These are phyloP conservation scores for Apoderus coryli DNA, from an alignment of 2,888 invertebrate genomes.

Conservation along the genomic window DNA sequence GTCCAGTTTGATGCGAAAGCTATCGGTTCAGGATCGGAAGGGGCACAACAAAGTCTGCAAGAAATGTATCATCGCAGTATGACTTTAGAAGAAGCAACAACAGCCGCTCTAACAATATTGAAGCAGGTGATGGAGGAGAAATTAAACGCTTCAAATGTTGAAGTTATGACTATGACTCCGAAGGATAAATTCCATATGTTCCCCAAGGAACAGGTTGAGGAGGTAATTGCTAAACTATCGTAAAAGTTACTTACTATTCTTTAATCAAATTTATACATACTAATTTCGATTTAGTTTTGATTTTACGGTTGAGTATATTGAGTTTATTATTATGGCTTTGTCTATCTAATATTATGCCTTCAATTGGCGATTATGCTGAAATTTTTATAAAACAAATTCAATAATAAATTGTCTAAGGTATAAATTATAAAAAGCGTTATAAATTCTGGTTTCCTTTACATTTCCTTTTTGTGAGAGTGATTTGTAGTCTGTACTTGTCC, in stretches of 20 bases:
- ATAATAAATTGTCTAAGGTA: no score
- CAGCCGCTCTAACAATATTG: constrained; percentile 78
- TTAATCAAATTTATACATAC: no score
- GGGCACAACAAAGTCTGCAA: constrained; percentile 87
- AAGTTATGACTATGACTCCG: constrained; percentile 89
- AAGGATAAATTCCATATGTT: constrained; percentile 78
- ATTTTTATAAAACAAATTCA: not conserved
- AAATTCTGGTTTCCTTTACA: no score
- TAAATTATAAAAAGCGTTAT: no score
- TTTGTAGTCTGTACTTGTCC: no score
- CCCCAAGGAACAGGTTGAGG: constrained; percentile 77
- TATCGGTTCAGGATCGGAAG: constrained; percentile 98
- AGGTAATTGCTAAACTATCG: constrained; percentile 50
- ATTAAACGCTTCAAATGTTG: constrained; percentile 90
- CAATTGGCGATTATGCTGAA: not conserved
- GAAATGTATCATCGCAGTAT: constrained; percentile 70
- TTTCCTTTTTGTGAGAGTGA: no score
- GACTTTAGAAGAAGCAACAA: constrained; percentile 86
- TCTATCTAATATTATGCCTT: no score
- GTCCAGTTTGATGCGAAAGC: constrained; percentile 98
- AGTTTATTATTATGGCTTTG: no score
- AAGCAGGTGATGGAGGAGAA: constrained; percentile 99
- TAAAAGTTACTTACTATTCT: constrained; percentile 17
- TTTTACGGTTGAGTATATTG: no score
- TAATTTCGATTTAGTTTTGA: no score